Conservation (phyloP, 2,113 vertebrate species). For the Macrotis lagotis region DNA sequence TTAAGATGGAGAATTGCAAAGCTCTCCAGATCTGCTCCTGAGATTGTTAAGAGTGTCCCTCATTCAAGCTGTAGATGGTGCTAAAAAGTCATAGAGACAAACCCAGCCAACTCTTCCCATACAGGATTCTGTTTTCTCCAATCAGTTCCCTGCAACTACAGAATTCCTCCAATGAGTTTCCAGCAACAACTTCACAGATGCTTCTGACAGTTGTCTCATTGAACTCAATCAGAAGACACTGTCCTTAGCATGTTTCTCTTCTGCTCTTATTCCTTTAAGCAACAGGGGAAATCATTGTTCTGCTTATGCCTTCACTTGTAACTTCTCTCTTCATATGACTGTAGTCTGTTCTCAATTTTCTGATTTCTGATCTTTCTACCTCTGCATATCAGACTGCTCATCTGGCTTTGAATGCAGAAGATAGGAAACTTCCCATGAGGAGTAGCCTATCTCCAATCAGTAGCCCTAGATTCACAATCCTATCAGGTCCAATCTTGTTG, state of each 20-base stretch:
- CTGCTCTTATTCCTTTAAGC: neutral
- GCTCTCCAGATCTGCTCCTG: neutral
- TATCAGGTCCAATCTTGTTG: neutral
- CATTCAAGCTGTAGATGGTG: neutral
- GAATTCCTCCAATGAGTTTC: neutral
- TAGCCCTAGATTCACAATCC: neutral
- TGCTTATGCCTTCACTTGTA: neutral
- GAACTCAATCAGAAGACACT: neutral
- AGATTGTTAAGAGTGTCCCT: neutral
- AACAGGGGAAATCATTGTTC: neutral
- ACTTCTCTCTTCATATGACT: neutral
- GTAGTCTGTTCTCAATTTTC: neutral
- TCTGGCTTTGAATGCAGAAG: neutral
- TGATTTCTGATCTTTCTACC: neutral
- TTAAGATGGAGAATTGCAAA: neutral
- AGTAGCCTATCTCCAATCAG: neutral
- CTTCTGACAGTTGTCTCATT: neutral
- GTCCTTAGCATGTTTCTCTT: neutral
- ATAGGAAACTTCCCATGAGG: neutral
- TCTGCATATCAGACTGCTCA: neutral
- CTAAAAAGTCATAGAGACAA: neutral
- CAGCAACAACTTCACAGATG: neutral
- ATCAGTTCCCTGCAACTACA: neutral
- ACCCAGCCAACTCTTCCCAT: neutral
- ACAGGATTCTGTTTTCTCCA: neutral